Evolutionary conservation across 2,888 invertebrate genomes (phyloP), one percentile per base, ranked within the genome.

Genomic region (Melanophora roralis): DNA sequence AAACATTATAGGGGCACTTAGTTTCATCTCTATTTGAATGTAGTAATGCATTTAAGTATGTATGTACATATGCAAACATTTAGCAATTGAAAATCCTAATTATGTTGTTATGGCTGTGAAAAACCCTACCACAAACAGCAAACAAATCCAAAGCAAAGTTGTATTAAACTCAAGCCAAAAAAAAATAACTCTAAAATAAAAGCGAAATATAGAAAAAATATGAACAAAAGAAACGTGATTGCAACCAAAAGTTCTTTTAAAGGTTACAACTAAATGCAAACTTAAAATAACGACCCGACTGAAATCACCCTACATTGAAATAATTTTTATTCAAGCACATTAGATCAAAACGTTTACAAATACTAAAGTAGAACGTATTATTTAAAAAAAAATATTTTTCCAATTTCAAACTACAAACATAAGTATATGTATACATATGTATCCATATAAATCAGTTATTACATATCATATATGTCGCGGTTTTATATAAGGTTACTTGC

Each of bases 151-250:
- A 65, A 74, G 51, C 59, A 53, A 43, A 69, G 65, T 64, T 71
- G 75, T 60, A 71, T 74, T 59, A 69, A 59, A 59, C 32, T 51
- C 59, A 51, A 75, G 62, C 55, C 19, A 19, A 55, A 67, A 14
- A 49, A 36, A 55, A 36, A 23, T 12, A 21, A 40, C 16, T n/a
- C n/a, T 40, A 1, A 32, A 53, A 62, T 32, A 32, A 32, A 51
- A 43, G 34, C 3, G 1, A 27, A 23, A 43, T 43, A 36, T 12
- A 19, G 27, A 43, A 40, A 40, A 57, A 36, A 43, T 51, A 45
- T 12, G 21, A 36, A 38, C n/a, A 59, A 65, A 43, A 60, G 14
- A 79, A 75, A 75, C 74, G 74, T 79, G 71, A 71, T 79, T 69
- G 47, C 79, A 75, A 64, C 27, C 40, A 57, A 55, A 76, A 76